phyloP scores from a whole-genome alignment of 2,888 invertebrate genomes.

The Ormyrus pomaceus region DNA sequence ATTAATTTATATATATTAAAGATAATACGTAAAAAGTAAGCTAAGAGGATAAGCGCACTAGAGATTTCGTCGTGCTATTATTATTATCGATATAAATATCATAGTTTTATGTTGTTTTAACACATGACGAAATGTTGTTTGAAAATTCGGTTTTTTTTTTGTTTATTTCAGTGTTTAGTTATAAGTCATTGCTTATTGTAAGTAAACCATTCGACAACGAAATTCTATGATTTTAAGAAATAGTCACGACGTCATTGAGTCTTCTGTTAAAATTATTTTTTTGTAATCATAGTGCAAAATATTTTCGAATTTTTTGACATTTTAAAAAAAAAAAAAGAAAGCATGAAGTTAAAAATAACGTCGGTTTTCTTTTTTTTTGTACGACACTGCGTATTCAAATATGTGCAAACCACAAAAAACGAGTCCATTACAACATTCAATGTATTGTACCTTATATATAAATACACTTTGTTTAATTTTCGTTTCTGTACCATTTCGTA shows the following conservation, averaged over 20 bases:
- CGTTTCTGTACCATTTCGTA: conserved; percentile 34
- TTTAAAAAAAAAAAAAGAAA: not conserved
- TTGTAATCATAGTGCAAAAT: conserved; percentile 28
- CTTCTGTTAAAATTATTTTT: conserved; percentile 27
- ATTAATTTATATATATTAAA: conserved; percentile 43
- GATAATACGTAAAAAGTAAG: conserved; percentile 40
- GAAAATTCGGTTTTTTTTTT: conserved; percentile 8
- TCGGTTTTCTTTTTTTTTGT: not conserved
- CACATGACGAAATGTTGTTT: not conserved
- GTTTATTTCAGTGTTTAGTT: conserved; percentile 13
- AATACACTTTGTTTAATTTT: conserved; percentile 44
- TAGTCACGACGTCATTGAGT: conserved; percentile 28
- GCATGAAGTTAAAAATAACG: conserved; percentile 17
- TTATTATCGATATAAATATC: conserved; percentile 18
- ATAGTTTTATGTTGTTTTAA: conserved; percentile 7
- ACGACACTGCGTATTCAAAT: conserved; percentile 1
- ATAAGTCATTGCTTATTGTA: not conserved
- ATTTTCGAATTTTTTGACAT: not conserved
- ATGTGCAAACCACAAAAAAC: not conserved
- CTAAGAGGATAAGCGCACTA: conserved; percentile 5
- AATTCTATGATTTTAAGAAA: conserved; percentile 9
- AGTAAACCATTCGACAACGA: conserved; percentile 1
- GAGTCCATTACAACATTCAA: conserved; percentile 31
- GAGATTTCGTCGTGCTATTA: conserved; percentile 22
- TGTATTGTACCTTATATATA: conserved; percentile 30